Conservation (phyloP, 2,113 vertebrate genomes). For the Calypte anna region DNA sequence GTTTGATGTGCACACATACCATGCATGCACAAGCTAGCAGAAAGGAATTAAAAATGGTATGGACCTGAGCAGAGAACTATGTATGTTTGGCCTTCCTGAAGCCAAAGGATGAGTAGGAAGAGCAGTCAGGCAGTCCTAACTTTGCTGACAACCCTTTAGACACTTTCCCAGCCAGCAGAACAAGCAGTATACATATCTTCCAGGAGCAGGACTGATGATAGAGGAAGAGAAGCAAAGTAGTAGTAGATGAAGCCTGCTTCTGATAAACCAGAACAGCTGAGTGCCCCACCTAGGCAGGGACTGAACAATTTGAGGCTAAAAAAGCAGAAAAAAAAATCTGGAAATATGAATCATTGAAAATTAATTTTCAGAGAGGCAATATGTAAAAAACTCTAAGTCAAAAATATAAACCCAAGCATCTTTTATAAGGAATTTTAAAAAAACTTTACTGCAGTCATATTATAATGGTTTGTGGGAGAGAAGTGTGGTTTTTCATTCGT, state of each 20-base stretch:
- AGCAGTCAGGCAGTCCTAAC: background rate
- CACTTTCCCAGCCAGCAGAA: background rate
- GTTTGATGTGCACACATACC: background rate
- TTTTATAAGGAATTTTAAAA: background rate
- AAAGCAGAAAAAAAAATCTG: background rate
- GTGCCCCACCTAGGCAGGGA: background rate
- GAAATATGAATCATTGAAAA: background rate
- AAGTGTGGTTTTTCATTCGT: background rate
- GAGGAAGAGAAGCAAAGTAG: background rate
- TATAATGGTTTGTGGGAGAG: background rate
- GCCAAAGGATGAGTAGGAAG: background rate
- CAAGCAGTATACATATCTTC: background rate
- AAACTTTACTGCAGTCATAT: no score
- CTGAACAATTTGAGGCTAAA: background rate
- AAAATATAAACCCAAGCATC: background rate
- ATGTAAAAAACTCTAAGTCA: background rate
- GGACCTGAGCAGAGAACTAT: background rate
- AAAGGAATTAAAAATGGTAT: background rate
- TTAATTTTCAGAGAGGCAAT: background rate
- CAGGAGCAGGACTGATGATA: background rate
- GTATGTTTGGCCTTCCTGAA: background rate
- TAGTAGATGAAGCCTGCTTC: background rate
- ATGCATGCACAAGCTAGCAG: rapidly evolving
- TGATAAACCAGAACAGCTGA: background rate
- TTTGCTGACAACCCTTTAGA: background rate